Conservation (phyloP, 2,888 invertebrate species). For the Cerceris ruficornis region DNA sequence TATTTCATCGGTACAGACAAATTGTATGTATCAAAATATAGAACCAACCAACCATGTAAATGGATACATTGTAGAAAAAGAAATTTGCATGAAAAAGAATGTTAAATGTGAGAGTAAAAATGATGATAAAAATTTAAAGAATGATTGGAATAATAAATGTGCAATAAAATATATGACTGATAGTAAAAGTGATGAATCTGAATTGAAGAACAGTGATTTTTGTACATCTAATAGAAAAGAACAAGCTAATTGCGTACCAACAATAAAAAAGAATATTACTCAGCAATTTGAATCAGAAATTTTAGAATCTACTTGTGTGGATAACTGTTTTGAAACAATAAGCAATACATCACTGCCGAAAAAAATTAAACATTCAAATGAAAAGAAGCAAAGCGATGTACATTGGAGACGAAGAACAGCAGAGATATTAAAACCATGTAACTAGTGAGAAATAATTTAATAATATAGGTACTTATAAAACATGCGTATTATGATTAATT, state of each 20-base stretch:
- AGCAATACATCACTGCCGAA: constrained; percentile 7
- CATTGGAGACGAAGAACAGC: constrained; percentile 70
- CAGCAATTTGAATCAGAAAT: constrained; percentile 13
- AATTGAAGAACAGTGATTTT: neutral
- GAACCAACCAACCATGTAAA: neutral
- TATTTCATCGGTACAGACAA: constrained; percentile 11
- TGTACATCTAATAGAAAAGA: constrained; percentile 29
- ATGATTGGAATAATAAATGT: neutral
- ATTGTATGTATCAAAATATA: constrained; percentile 9
- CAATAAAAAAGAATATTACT: constrained; percentile 60
- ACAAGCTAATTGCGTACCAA: constrained; percentile 61
- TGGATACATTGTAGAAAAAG: constrained; percentile 1
- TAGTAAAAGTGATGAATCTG: neutral
- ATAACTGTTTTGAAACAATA: neutral
- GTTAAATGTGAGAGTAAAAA: neutral
- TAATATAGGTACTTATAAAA: neutral
- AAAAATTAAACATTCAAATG: constrained; percentile 9
- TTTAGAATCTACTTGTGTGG: neutral
- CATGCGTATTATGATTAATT: no score
- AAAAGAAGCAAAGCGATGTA: constrained; percentile 39
- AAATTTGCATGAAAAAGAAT: neutral
- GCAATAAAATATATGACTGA: constrained; percentile 4
- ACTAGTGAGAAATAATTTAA: constrained; percentile 13
- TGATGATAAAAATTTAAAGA: neutral
- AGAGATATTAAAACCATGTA: constrained; percentile 53